Percentiles rank a stretch among this genome's conserved stretches.
Evolutionary conservation across 2,888 invertebrate species (phyloP).

Genomic region (Aspidapion aeneum): DNA sequence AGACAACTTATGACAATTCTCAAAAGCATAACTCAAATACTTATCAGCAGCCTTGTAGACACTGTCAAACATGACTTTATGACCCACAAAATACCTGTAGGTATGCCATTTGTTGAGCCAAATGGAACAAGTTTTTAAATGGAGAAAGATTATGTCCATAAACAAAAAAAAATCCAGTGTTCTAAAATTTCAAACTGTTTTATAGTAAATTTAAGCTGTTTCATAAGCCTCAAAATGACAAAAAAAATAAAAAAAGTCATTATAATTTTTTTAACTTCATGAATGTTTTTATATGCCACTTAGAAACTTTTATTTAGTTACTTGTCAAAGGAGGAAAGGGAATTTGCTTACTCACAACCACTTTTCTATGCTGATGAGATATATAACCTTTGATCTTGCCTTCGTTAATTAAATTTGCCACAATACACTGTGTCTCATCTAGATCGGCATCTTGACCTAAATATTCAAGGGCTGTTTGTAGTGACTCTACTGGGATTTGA

Average conservation of each 20-base stretch:
- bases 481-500: constrained; percentile 83
- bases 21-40: constrained; percentile 88
- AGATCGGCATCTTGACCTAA: constrained; percentile 85
- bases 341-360: constrained; percentile 96
- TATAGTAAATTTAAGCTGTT: too few species aligned
- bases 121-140: constrained; percentile 83
- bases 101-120: constrained; percentile 95
- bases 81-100: constrained; percentile 94
- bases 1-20: constrained; percentile 78
- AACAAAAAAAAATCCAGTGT: too few species aligned
- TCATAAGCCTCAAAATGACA: too few species aligned
- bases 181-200: too few species aligned
- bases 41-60: constrained; percentile 93
- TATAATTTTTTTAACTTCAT: too few species aligned
- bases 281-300: too few species aligned
- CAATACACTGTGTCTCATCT: constrained; percentile 94
- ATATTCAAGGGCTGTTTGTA: constrained; percentile 77
- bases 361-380: constrained; percentile 93
- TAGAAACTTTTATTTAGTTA: too few species aligned
- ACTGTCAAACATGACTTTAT: constrained; percentile 98
- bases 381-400: constrained; percentile 98
- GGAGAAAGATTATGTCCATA: too few species aligned
- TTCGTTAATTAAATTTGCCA: constrained; percentile 94
- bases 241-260: too few species aligned
- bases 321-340: constrained; percentile 80